Evolutionary conservation across 2,888 invertebrate species (phyloP).

Genomic region (Meiosimyza decipiens): DNA sequence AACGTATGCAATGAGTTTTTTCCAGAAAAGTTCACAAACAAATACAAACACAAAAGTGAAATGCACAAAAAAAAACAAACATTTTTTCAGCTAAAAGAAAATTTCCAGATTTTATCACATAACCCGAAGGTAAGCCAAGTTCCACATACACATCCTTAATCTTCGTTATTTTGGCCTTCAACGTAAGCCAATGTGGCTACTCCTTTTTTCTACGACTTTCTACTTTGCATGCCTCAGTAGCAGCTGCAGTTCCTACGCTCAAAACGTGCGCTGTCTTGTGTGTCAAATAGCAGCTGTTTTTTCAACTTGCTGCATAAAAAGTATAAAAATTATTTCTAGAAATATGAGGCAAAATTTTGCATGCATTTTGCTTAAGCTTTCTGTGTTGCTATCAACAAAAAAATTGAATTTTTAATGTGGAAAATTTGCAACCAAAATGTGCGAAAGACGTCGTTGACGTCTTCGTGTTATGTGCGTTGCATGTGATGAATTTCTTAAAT

Average conservation of each 20-base stretch:
- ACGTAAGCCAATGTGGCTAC: constrained; percentile 43
- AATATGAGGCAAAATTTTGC: not conserved
- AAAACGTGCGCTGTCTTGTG: constrained; percentile 3
- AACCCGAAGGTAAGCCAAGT: constrained; percentile 7
- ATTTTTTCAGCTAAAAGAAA: not conserved
- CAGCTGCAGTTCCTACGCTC: not conserved
- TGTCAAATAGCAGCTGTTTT: constrained; percentile 2
- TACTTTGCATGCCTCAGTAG: no score
- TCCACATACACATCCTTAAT: constrained; percentile 52
- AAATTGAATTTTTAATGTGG: not conserved
- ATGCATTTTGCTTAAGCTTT: not conserved
- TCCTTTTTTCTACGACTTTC: not conserved
- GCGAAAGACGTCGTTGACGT: not conserved
- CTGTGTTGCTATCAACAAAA: not conserved
- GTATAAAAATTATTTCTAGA: no score
- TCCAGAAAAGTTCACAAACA: not conserved
- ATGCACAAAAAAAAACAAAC: not conserved
- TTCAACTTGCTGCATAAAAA: no score
- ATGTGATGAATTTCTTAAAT: constrained; percentile 12
- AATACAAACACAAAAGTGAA: not conserved
- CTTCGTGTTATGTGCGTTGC: constrained; percentile 1
- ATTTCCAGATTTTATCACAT: constrained; percentile 10
- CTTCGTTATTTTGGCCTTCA: constrained; percentile 60
- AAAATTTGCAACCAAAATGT: not conserved
- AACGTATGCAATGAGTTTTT: not conserved